These are phyloP conservation scores for Odontocolon sp. DNA, from an alignment of 2,888 invertebrate species.

Conservation along the genomic window DNA sequence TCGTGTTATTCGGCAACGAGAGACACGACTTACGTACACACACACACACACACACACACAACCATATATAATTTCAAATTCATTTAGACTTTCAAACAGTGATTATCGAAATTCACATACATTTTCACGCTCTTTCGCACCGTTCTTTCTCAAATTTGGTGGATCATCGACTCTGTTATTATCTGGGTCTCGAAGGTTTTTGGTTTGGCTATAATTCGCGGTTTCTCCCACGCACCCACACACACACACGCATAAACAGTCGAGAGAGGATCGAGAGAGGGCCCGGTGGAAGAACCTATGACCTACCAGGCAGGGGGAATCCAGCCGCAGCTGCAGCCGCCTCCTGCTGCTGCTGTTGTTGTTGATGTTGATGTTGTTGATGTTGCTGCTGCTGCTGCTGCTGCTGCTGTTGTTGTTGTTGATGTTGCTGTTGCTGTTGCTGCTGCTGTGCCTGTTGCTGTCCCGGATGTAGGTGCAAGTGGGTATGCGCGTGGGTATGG, in stretches of 20 bases:
- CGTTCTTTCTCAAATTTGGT: too few species aligned
- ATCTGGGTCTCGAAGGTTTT: too few species aligned
- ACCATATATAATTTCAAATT: too few species aligned
- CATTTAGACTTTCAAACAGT: too few species aligned
- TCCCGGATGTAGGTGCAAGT: slow-evolving; percentile 92
- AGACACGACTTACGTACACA: too few species aligned
- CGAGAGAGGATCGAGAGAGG: slow-evolving; percentile 17
- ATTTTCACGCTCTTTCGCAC: too few species aligned
- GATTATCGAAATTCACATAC: too few species aligned
- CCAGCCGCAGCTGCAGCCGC: slow-evolving; percentile 80
- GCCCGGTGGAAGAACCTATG: slow-evolving; percentile 42
- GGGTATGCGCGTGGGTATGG: slow-evolving; percentile 95
- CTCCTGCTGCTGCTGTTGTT: slow-evolving; percentile 86
- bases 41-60: too few species aligned
- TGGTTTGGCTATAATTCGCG: too few species aligned
- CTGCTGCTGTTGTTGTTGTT: slow-evolving; percentile 85
- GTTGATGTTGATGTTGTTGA: slow-evolving; percentile 81
- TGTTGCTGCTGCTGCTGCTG: slow-evolving; percentile 90
- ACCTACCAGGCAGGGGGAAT: slow-evolving; percentile 81
- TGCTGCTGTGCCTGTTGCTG: slow-evolving; percentile 85
- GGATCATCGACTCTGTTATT: too few species aligned
- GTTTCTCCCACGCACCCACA: slow-evolving; percentile 51
- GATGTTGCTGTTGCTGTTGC: slow-evolving; percentile 81
- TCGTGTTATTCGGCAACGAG: too few species aligned
- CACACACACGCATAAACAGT: slow-evolving; percentile 41